Conservation (phyloP, 2,113 vertebrate species). For the Heliornis fulica region DNA sequence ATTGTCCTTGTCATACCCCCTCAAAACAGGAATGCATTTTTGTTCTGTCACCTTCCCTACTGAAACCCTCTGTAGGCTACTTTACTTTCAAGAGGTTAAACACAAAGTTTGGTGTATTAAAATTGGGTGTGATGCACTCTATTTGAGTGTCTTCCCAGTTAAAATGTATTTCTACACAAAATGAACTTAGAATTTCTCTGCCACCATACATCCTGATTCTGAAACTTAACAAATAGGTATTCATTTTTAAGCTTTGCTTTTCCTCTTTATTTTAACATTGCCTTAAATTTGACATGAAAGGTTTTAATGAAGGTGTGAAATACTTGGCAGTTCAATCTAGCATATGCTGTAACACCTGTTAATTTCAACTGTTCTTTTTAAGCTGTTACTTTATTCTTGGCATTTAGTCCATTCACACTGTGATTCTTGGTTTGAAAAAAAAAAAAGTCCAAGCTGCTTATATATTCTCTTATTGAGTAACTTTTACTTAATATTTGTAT, state of each 20-base stretch:
- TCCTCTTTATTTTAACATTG: constrained; percentile 52
- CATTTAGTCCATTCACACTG: constrained; percentile 43
- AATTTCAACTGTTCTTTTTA: constrained; percentile 71
- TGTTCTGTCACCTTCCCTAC: not conserved
- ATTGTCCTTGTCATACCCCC: not conserved
- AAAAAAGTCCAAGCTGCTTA: not conserved
- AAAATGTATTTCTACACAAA: not conserved
- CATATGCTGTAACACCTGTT: constrained; percentile 66
- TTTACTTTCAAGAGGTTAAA: not conserved
- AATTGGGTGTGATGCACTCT: not conserved
- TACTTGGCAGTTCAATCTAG: constrained; percentile 52
- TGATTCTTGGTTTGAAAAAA: constrained; percentile 30
- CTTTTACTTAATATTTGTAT: constrained; percentile 26
- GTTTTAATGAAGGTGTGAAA: constrained; percentile 70
- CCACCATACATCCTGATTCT: not conserved
- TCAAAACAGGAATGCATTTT: not conserved
- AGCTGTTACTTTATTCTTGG: constrained; percentile 56
- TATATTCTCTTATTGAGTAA: not conserved
- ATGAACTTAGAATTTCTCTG: not conserved
- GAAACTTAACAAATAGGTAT: constrained; percentile 27
- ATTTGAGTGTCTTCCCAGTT: not conserved
- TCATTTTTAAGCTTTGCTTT: not conserved
- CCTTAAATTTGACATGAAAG: constrained; percentile 61
- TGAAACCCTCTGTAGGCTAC: not conserved
- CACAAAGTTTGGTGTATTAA: not conserved